phyloP scores from a whole-genome alignment of 2,888 invertebrate genomes.

The Drosophila nigricruria region DNA sequence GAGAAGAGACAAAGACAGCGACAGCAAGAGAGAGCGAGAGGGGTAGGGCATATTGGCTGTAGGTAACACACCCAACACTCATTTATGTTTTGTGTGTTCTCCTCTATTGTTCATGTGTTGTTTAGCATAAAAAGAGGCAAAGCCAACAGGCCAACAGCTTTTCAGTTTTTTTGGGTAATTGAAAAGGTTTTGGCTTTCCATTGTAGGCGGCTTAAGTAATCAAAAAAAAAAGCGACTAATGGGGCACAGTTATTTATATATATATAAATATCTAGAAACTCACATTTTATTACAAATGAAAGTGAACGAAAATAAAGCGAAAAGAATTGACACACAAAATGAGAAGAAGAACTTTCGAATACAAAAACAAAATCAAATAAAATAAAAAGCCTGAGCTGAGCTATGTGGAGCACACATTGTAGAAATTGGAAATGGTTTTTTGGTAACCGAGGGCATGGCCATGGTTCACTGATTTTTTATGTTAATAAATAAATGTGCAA shows the following conservation, averaged over 20 bases:
- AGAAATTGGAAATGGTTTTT: conserved; percentile 25
- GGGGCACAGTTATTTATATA: conserved; percentile 27
- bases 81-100: conserved; percentile 20
- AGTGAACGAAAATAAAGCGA: conserved; percentile 54
- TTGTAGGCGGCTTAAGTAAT: conserved; percentile 72
- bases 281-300: conserved; percentile 48
- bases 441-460: conserved; percentile 47
- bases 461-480: conserved; percentile 82
- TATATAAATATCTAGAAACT: conserved; percentile 18
- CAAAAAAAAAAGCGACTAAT: conserved; percentile 53
- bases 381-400: conserved; percentile 26
- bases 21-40: not conserved
- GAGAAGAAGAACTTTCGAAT: conserved; percentile 60
- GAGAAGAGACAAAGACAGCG: conserved; percentile 12
- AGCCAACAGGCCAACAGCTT: conserved; percentile 50
- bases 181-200: conserved; percentile 57
- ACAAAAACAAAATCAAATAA: conserved; percentile 8
- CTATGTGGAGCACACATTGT: conserved; percentile 45
- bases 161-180: conserved; percentile 58
- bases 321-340: conserved; percentile 15
- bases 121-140: conserved; percentile 69
- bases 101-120: conserved; percentile 31
- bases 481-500: conserved; percentile 79
- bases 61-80: conserved; percentile 49
- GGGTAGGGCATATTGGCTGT: not conserved